Base-by-base conservation (phyloP, 2,888 invertebrate species). In the Drymonia ruficornis region DNA sequence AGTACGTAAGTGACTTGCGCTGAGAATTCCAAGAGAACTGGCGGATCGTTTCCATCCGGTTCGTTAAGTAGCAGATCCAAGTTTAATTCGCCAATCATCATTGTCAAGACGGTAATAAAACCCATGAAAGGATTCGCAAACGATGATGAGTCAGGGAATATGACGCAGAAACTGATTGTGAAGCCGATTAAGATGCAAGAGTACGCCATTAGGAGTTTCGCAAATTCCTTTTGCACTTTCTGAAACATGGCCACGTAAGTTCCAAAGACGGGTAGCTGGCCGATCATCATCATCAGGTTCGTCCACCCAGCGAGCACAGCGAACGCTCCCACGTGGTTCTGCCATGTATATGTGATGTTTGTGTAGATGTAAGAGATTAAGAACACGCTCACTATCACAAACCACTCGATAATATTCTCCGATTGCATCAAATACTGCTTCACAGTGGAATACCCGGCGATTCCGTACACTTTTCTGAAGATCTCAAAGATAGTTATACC, bases 191-290 rank as follows among this genome's bases (percentile, higher is more conserved):
- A 84, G 61, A 97, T 94, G 74, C 97, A 97, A 0, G 96, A 96
- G 79, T 97, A 97, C 0, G 97, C 97, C 87, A 97, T 93, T 49
- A 97, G 94, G n/a, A 97, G 89, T 78, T 97, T 97, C 8, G 96
- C 96, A 69, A 97, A 97, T 88, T 97, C 97, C 47, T 96, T 96
- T 79, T 97, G 96, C 0, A 97, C 97, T 83, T 96, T 95, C 1
- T 97, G 97, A 71, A 97, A 97, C 97, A 97, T 97, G 0, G 97
- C 97, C 4, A 98, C 97, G 77, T 98, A 98, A 0, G 97, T 96
- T 16, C 97, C 98, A 76, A 98, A 97, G 49, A 97, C 95, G 0
- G 98, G 98, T 40, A 98, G 88, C 73, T 98, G 97, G 0, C 98
- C 98, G 55, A 98, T 96, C 96, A 97, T 97, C 81, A 97, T 91